These are phyloP conservation scores for Criorhina ranunculi DNA, from an alignment of 2,888 invertebrate species.

Conservation along the genomic window DNA sequence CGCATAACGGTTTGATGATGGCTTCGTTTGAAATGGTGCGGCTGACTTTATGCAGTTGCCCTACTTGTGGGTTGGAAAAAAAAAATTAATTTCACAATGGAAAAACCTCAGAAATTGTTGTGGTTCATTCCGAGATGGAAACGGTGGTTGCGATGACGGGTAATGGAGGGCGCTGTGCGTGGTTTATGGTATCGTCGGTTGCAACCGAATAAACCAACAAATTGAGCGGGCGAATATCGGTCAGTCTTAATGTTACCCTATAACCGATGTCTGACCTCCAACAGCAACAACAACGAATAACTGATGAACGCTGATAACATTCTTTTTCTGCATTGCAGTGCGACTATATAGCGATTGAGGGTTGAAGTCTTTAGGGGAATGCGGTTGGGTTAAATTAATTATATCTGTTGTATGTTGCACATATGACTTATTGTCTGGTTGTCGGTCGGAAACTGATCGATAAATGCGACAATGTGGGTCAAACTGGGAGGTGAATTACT, in stretches of 20 bases:
- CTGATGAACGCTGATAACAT: conserved; percentile 17
- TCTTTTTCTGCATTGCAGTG: conserved; percentile 38
- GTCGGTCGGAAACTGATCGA: conserved; percentile 42
- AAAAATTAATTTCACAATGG: conserved; percentile 49
- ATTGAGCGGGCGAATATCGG: conserved; percentile 72
- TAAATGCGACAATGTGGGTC: conserved; percentile 29
- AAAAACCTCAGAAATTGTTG: conserved; percentile 64
- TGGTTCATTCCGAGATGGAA: conserved; percentile 61
- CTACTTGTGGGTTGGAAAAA: background rate
- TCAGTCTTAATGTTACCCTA: conserved; percentile 65
- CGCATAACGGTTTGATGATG: conserved; percentile 41
- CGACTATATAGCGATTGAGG: background rate
- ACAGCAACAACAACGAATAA: conserved; percentile 23
- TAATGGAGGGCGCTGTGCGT: conserved; percentile 27
- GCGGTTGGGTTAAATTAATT: conserved; percentile 40
- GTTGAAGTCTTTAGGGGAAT: background rate
- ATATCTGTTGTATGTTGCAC: conserved; percentile 38
- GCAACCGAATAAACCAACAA: conserved; percentile 68
- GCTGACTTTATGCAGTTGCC: conserved; percentile 17
- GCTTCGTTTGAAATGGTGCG: conserved; percentile 37
- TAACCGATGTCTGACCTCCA: conserved; percentile 46
- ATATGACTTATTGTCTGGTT: conserved; percentile 49
- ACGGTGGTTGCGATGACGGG: conserved; percentile 45
- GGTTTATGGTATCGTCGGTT: conserved; percentile 47
- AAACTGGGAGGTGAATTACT: background rate